Conservation (phyloP, 2,888 invertebrate genomes). For the Anoplius nigerrimus region DNA sequence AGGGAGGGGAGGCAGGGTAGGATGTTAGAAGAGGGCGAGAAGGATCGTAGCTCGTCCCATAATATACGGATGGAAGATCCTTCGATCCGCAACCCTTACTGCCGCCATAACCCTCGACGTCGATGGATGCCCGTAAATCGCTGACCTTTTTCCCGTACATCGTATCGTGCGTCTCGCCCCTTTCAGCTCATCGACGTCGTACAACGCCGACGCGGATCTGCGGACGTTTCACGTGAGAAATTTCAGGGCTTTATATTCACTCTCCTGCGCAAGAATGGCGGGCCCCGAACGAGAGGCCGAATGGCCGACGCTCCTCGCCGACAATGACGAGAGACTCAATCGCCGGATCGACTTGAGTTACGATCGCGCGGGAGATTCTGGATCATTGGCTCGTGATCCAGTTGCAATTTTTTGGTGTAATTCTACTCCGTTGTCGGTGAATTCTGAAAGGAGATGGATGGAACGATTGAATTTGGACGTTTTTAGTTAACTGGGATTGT, state of each 20-base stretch:
- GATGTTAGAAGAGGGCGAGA: neutral
- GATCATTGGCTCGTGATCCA: no score
- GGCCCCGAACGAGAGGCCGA: no score
- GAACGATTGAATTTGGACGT: no score
- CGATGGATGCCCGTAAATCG: slow-evolving; percentile 41
- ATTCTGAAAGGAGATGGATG: no score
- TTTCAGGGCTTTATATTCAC: slow-evolving; percentile 19
- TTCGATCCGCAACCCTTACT: slow-evolving; percentile 10
- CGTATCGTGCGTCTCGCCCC: slow-evolving; percentile 1
- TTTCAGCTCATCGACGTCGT: neutral
- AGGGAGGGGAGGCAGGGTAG: neutral
- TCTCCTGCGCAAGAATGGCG: neutral
- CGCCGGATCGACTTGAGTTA: no score
- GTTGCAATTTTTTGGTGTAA: no score
- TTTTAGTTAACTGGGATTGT: no score
- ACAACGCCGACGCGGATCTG: slow-evolving; percentile 11
- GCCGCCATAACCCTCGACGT: slow-evolving; percentile 27
- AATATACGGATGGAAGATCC: slow-evolving; percentile 1
- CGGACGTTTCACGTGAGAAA: slow-evolving; percentile 26
- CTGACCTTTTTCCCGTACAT: slow-evolving; percentile 37
- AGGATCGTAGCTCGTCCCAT: neutral
- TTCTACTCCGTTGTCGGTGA: no score
- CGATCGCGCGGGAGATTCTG: no score
- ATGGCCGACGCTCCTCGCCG: no score
- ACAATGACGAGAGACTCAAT: no score